Evolutionary conservation across 2,797 vertebrate species (phyloP).

Genomic region (Bradypus variegatus): DNA sequence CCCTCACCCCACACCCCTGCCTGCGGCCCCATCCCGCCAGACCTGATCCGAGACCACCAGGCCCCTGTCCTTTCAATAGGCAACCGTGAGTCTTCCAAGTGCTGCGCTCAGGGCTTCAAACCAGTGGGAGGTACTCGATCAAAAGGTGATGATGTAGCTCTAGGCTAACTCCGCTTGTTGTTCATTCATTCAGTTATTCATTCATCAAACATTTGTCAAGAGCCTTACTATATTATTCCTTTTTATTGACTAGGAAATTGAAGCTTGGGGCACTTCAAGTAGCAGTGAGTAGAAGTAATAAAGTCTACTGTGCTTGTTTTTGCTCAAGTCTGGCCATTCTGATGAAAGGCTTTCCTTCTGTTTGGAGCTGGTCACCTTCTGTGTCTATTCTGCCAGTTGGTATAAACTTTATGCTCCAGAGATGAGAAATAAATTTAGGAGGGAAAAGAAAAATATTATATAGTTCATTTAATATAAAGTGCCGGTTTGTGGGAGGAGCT

Average conservation of each 20-base stretch:
- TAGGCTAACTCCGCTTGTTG: not conserved
- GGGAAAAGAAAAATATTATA: not conserved
- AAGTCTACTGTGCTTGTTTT: not conserved
- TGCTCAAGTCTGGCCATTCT: not conserved
- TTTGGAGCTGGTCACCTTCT: not conserved
- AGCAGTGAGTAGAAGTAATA: not conserved
- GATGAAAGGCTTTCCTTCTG: not conserved
- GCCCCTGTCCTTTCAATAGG: not conserved
- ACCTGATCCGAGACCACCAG: too few relatives aligned
- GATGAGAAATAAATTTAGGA: not conserved
- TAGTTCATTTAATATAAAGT: not conserved
- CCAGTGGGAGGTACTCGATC: not conserved
- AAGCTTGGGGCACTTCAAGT: not conserved
- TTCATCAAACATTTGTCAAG: not conserved
- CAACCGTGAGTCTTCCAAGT: not conserved
- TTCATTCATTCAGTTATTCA: not conserved
- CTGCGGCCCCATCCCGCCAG: not conserved
- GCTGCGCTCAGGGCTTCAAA: not conserved
- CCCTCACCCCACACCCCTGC: not conserved
- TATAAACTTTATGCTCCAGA: not conserved
- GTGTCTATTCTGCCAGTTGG: not conserved
- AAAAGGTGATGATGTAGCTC: not conserved
- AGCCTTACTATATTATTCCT: not conserved
- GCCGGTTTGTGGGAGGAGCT: not conserved
- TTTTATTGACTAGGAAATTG: not conserved